Conservation (phyloP, 35 echinoderm and acorn worm genomes). For the Lytechinus variegatus region DNA sequence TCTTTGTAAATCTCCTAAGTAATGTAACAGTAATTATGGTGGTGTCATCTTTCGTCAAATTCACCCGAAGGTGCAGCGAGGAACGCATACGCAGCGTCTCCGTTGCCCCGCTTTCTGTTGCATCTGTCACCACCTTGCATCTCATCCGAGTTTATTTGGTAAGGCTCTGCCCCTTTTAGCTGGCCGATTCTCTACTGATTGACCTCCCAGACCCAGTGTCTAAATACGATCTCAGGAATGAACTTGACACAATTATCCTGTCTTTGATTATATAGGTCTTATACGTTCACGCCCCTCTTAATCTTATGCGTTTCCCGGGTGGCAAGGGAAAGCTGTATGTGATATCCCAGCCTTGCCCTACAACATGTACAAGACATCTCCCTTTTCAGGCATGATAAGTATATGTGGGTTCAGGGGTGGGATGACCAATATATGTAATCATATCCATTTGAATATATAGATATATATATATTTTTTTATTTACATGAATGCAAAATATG, state of each 20-base stretch:
- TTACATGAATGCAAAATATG: too few relatives aligned
- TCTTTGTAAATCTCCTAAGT: too few relatives aligned
- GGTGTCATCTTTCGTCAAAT: not conserved
- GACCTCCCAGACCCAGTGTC: not conserved
- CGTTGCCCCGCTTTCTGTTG: not conserved
- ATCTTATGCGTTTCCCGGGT: slow-evolving; percentile 18
- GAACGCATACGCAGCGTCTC: not conserved
- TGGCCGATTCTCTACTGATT: not conserved
- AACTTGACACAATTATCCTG: slow-evolving; percentile 13
- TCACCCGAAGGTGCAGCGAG: not conserved
- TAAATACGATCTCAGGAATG: not conserved
- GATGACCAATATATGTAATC: too few relatives aligned
- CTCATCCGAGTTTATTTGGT: not conserved
- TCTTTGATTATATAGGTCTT: slow-evolving; percentile 36
- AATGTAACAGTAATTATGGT: not conserved
- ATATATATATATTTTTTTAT: too few relatives aligned
- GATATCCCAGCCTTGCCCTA: not conserved
- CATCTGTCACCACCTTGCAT: not conserved
- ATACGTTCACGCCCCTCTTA: slow-evolving; percentile 30
- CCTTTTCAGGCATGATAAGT: not conserved
- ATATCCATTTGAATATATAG: too few relatives aligned
- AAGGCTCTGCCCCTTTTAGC: slow-evolving; percentile 16
- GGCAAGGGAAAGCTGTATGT: not conserved
- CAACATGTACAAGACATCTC: not conserved
- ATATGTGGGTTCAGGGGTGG: too few relatives aligned